A percentile compares a stretch with the other conserved stretches of the same genome.
Conservation (phyloP, 2,113 vertebrate species). For the Dicrurus megarhynchus region DNA sequence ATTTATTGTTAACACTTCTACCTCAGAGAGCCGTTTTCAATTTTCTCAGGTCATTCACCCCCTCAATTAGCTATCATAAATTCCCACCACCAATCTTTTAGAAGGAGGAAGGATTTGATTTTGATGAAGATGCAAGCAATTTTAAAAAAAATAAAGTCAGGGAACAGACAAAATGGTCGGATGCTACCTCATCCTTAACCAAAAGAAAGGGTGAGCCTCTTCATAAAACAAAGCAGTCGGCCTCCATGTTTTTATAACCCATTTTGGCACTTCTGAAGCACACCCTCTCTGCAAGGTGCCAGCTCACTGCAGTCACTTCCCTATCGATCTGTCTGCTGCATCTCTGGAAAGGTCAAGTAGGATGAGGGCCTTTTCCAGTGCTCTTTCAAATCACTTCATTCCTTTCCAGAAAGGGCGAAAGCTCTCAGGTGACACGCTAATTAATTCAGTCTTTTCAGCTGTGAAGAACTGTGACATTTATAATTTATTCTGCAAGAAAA, state of each 20-base stretch:
- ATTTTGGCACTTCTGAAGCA: neutral
- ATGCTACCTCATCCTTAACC: neutral
- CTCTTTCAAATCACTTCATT: slow-evolving; percentile 59
- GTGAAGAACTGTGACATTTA: slow-evolving; percentile 58
- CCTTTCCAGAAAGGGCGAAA: slow-evolving; percentile 37
- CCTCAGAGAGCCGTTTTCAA: neutral
- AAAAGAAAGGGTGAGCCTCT: neutral
- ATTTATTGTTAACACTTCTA: neutral
- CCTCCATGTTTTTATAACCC: neutral
- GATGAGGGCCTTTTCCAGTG: slow-evolving; percentile 31
- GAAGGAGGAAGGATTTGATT: neutral
- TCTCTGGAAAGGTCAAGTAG: slow-evolving; percentile 66
- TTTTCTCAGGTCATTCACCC: neutral
- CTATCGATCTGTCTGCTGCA: neutral
- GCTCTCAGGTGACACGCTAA: slow-evolving; percentile 56
- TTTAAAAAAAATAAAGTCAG: neutral
- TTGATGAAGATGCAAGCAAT: neutral
- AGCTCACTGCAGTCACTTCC: slow-evolving; percentile 18
- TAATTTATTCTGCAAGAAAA: slow-evolving; percentile 47
- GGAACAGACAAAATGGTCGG: neutral
- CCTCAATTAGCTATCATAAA: neutral
- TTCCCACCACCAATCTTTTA: neutral
- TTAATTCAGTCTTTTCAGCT: slow-evolving; percentile 54
- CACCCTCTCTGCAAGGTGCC: neutral
- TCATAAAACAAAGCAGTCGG: neutral